A percentile compares a stretch with the other conserved stretches of the same genome.
These are phyloP conservation scores for Hartigia nigra DNA, from an alignment of 2,888 invertebrate species.

Conservation along the genomic window DNA sequence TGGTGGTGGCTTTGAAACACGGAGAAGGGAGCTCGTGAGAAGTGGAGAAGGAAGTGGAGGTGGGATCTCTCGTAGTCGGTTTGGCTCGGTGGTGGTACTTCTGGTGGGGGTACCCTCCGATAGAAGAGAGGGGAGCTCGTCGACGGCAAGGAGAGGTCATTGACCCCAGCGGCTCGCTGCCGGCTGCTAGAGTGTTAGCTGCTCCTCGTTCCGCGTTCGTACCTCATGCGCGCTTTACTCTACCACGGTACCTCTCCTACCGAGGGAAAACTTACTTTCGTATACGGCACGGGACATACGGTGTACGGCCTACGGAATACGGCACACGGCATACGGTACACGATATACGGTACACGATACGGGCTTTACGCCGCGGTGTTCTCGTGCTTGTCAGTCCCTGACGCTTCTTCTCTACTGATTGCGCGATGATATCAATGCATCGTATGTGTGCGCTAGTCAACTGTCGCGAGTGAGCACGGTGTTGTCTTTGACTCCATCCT, in stretches of 20 bases:
- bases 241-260: constrained; percentile 9
- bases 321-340: neutral
- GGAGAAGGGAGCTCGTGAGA: constrained; percentile 24
- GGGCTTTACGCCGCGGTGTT: neutral
- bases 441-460: neutral
- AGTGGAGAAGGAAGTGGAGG: constrained; percentile 21
- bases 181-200: constrained; percentile 63
- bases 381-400: neutral
- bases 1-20: constrained; percentile 14
- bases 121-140: constrained; percentile 50
- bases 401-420: neutral
- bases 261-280: constrained; percentile 16
- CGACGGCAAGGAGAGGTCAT: constrained; percentile 63
- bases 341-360: neutral
- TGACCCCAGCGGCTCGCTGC: constrained; percentile 65
- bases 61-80: constrained; percentile 19
- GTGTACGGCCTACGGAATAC: constrained; percentile 2
- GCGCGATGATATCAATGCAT: neutral
- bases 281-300: constrained; percentile 4
- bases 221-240: constrained; percentile 53
- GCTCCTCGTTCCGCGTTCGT: constrained; percentile 53
- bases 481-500: neutral
- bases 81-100: neutral
- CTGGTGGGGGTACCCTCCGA: constrained; percentile 22
- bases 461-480: neutral